These are phyloP conservation scores for Porites lutea DNA, from an alignment of 64 coral and sea anemone genomes.

Conservation along the genomic window DNA sequence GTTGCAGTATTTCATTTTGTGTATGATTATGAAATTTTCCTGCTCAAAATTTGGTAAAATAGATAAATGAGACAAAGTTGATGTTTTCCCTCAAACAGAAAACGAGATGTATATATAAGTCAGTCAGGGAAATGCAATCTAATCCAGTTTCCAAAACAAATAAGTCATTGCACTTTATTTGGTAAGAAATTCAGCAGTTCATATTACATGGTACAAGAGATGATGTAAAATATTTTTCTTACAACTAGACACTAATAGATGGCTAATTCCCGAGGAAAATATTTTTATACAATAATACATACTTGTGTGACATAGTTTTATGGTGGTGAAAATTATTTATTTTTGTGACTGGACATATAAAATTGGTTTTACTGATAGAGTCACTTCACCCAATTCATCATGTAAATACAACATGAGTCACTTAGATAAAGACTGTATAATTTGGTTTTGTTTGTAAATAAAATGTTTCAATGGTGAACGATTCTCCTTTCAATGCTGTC, in stretches of 20 bases:
- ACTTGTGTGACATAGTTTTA: not conserved
- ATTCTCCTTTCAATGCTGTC: not conserved
- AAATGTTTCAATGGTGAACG: conserved; percentile 7
- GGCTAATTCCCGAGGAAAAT: not conserved
- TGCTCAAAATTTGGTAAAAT: not conserved
- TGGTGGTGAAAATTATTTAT: conserved; percentile 15
- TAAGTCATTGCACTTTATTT: not conserved
- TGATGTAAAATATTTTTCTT: not conserved
- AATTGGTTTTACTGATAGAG: not conserved
- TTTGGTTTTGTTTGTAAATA: conserved; percentile 2
- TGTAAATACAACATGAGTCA: not conserved
- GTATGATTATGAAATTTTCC: not conserved
- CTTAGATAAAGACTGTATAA: not conserved
- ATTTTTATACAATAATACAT: conserved; percentile 13
- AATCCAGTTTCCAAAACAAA: not conserved
- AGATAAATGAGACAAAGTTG: not conserved
- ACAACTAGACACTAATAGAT: not conserved
- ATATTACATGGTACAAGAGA: not conserved
- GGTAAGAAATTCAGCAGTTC: not conserved
- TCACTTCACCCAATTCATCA: not conserved
- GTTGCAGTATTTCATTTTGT: not conserved
- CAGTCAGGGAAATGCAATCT: too few species aligned
- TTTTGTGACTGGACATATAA: conserved; percentile 18
- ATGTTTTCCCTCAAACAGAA: not conserved
- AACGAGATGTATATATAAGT: not conserved